Evolutionary conservation across 1,140 invertebrate species (phyloP).

Genomic region (Drosophila arizonae): DNA sequence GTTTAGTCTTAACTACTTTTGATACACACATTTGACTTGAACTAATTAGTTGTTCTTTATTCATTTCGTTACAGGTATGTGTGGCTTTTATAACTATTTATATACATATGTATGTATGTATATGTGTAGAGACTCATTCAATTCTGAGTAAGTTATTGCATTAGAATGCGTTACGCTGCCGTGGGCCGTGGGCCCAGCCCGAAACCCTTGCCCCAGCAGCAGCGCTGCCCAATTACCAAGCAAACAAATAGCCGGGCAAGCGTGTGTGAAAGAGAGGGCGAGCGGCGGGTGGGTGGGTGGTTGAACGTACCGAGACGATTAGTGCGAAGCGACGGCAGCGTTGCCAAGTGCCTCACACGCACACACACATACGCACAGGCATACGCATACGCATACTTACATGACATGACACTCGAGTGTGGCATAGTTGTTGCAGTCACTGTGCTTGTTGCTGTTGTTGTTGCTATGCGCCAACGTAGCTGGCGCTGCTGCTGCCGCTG

Average conservation of each 20-base stretch:
- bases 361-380: slow-evolving; percentile 3
- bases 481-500: slow-evolving; percentile 13
- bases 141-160: slow-evolving; percentile 55
- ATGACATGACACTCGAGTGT: slow-evolving; percentile 21
- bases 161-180: slow-evolving; percentile 14
- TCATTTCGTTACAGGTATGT: slow-evolving; percentile 52
- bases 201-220: not conserved
- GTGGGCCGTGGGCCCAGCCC: not conserved
- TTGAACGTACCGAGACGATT: slow-evolving; percentile 30
- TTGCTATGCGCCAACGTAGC: too few species aligned
- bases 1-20: not conserved
- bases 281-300: not conserved
- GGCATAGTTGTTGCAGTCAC: not conserved
- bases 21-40: not conserved
- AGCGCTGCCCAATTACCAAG: slow-evolving; percentile 41
- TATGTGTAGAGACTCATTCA: not conserved
- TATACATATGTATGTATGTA: slow-evolving; percentile 1
- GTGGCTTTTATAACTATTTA: not conserved
- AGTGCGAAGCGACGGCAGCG: slow-evolving; percentile 40
- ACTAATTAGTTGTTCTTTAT: slow-evolving; percentile 3
- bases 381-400: slow-evolving; percentile 4
- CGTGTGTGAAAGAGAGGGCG: not conserved
- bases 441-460: slow-evolving; percentile 37
- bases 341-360: slow-evolving; percentile 41
- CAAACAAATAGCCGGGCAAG: not conserved